Base-by-base conservation (phyloP, 2,888 invertebrate species). In the Bellardia pandia region DNA sequence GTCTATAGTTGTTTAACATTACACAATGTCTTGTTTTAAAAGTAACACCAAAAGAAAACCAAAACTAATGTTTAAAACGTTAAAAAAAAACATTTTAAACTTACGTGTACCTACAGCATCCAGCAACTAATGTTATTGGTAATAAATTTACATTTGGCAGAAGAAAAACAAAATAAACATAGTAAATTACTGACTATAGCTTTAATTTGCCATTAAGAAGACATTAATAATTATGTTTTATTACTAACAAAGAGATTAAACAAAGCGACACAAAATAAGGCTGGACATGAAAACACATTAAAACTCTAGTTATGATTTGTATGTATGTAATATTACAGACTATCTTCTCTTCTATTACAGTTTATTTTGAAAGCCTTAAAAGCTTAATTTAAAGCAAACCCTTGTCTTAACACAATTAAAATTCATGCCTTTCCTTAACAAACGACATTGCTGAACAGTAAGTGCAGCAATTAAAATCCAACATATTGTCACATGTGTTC, bases 1-100 rank as follows among this genome's bases (percentile, higher is more conserved):
- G 80, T 72, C 42, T 58, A 33, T 68, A 74, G 72, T 81, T 81
- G 85, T 77, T 74, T 68, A 68, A 77, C 86, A 77, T 37, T 14
- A 72, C 75, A 79, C 64, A 76, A 58, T 72, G 58, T 79, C 83
- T 86, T 86, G 82, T 78, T 75, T 78, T 37, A 66, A 51, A 79
- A 86, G 76, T 76, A 83, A 72, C 75, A 86, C 16, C 66, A 72
- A 69, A 69, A 79, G 75, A 62, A 86, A 79, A 83, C 75, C 71
- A 79, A 83, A 83, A 83, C 69, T 76, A 56, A 66, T 83, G 69
- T 75, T 79, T 30, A 33, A 75, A 78, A 53, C 37, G 60, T 62
- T n/a, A 33, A 62, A 81, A 81, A 72, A 48, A 13, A 76, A 53
- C 37, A 42, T 23, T 9, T 16, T 16, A 5, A 13, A 64, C 23